These are phyloP conservation scores for Hippocampus abdominalis DNA, from an alignment of 2,113 vertebrate species.

Conservation along the genomic window DNA sequence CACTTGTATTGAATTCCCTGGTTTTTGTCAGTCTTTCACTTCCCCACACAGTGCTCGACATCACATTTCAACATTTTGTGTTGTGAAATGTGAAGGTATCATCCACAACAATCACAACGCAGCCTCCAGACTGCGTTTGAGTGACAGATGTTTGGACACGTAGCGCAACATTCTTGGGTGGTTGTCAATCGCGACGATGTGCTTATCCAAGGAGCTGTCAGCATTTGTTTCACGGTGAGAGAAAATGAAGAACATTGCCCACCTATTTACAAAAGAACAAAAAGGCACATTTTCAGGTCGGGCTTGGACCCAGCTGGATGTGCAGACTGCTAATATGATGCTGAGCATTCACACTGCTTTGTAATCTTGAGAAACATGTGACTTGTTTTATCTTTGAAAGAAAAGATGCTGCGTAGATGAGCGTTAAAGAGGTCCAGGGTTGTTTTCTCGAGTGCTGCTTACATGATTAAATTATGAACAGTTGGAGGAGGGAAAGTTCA, in stretches of 20 bases:
- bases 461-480: slow-evolving; percentile 42
- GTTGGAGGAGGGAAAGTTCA: slow-evolving; percentile 46
- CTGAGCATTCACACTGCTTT: background rate
- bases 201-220: background rate
- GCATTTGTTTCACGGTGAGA: background rate
- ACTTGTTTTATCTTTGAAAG: slow-evolving; percentile 6
- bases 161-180: background rate
- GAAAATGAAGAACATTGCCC: background rate
- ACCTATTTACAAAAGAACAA: background rate
- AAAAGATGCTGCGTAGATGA: slow-evolving; percentile 4
- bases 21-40: too few relatives aligned
- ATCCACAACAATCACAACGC: background rate
- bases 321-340: background rate
- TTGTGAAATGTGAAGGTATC: background rate
- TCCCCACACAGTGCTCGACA: background rate
- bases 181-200: background rate
- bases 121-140: background rate
- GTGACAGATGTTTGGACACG: background rate
- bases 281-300: background rate
- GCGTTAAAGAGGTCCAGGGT: slow-evolving; percentile 17
- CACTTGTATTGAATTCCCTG: background rate
- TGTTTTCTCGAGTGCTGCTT: slow-evolving; percentile 22
- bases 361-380: background rate
- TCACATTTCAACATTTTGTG: background rate
- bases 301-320: background rate